Base-by-base conservation (phyloP, 2,113 vertebrate species). In the Oryzias curvinotus region DNA sequence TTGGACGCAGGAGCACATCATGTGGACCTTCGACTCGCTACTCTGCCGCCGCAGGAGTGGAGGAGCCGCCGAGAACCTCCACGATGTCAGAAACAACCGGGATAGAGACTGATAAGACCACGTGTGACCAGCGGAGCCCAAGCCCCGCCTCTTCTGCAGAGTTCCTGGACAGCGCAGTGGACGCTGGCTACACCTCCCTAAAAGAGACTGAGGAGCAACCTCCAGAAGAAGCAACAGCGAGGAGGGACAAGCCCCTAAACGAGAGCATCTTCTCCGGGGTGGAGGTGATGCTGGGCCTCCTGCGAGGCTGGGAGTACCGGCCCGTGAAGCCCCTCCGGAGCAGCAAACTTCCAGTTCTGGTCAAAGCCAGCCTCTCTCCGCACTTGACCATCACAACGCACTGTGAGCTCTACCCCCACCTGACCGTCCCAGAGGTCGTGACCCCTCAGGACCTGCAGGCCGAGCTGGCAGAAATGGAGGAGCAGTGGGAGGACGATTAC, bases 401-500 rank as follows among this genome's bases (percentile, higher is more conserved):
- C 61, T 77, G 51, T 16, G 66, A 81, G 7, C 55, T 85, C 28
- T 70, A 67, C 82, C 52, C 49, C 60, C 75, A 78, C 15, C 60
- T 21, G 63, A 51, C 71, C 56, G 7, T 80, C 21, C 7, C 62
- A 52, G 77, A 89, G 78, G 87, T 74, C 49, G 91, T 89, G 77
- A 64, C 70, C 84, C 57, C 77, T 64, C 73, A 88, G 83, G 86
- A 86, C 47, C 86, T 93, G 49, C 80, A 93, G 70, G 69, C 88
- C 61, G 94, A 96, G 62, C 76, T 95, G 73, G 80, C 84, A 8
- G 93, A 96, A 10, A 85, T 96, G 53, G 93, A 95, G 77, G 93
- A 95, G 69, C 86, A 95, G 76, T 97, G 95, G 94, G 74, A 93
- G 61, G 96, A 97, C 63, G 89, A 97, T 16, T 95, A 85, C 74